Base-by-base conservation (phyloP, 1,140 invertebrate genomes). In the Drosophila orena region DNA sequence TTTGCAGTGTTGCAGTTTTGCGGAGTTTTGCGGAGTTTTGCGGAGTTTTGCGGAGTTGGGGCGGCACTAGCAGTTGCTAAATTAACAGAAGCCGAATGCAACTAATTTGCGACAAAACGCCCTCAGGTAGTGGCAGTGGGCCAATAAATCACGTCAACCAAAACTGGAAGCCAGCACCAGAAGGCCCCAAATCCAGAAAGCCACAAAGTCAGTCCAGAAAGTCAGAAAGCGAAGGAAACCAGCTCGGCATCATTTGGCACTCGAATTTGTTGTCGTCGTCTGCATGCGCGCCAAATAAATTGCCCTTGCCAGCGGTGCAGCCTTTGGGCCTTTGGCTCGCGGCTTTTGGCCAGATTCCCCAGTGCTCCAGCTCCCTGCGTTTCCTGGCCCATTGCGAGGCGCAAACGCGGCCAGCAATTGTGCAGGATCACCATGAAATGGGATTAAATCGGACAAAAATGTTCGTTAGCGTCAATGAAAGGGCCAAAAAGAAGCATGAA, bases 51-150 rank as follows among this genome's bases (percentile, higher is more conserved):
- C n/a, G 27, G 27, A 30, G 27, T 5, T 30, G 27, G 27, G 27
- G 30, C 30, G 37, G 78, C 60, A 59, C 64, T 61, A 49, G 62
- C 42, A 64, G 52, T 70, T 60, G 73, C 78, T 86, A 90, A 90
- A 90, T 90, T 90, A 86, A 90, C 86, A 90, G 86, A 89, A 89
- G 84, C 84, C 84, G 84, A 89, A 89, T 89, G 84, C 84, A 89
- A 84, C 84, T 89, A 89, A 89, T 89, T 89, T 89, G 84, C 84
- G 84, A 89, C 84, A 89, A 89, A 89, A 89, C 84, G 84, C 84
- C 84, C 84, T 84, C 84, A 84, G 84, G 84, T 89, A 89, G 68
- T 68, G 77, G 60, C 84, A 62, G 59, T 66, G 61, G 69, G 75
- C 83, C 83, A 86, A 89, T 89, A 89, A 89, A 89, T 89, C 84